phyloP scores from a whole-genome alignment of 2,888 invertebrate genomes.

The Luffia ferchaultella region DNA sequence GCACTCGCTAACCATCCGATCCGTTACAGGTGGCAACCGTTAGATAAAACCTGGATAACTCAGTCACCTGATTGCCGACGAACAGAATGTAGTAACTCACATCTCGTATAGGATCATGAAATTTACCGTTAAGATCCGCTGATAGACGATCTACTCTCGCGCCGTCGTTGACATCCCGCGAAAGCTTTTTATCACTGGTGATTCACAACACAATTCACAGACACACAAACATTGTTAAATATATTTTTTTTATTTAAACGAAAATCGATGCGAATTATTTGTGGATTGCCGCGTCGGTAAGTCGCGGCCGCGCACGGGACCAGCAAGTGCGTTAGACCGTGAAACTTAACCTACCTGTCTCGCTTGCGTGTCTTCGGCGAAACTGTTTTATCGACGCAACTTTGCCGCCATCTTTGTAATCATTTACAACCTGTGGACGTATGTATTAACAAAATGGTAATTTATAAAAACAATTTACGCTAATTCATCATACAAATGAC shows the following conservation, averaged over 20 bases:
- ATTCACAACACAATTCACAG: constrained; percentile 36
- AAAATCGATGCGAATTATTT: constrained; percentile 21
- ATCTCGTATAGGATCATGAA: constrained; percentile 15
- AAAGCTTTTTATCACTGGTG: constrained; percentile 29
- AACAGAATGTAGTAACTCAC: constrained; percentile 40
- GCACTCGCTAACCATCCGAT: background rate
- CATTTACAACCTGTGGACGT: constrained; percentile 1
- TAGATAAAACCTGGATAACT: constrained; percentile 6
- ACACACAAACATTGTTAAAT: constrained; percentile 44
- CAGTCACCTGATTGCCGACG: constrained; percentile 51
- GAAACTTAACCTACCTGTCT: constrained; percentile 62
- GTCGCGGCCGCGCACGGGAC: constrained; percentile 40
- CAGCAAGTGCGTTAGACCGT: constrained; percentile 60
- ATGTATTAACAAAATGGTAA: too few species aligned
- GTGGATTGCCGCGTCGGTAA: constrained; percentile 35
- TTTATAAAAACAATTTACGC: too few species aligned
- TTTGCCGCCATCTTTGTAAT: constrained; percentile 36
- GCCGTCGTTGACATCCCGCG: constrained; percentile 23
- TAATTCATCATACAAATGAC: too few species aligned
- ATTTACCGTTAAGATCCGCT: constrained; percentile 62
- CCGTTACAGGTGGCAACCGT: constrained; percentile 4
- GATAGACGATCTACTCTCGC: constrained; percentile 9
- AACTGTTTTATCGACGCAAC: constrained; percentile 42
- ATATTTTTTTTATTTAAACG: constrained; percentile 23
- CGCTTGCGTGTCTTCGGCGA: constrained; percentile 47